A percentile compares a stretch with the other conserved stretches of the same genome.
These are phyloP conservation scores for Hippocampus kuda DNA, from an alignment of 2,797 vertebrate species.

Conservation along the genomic window DNA sequence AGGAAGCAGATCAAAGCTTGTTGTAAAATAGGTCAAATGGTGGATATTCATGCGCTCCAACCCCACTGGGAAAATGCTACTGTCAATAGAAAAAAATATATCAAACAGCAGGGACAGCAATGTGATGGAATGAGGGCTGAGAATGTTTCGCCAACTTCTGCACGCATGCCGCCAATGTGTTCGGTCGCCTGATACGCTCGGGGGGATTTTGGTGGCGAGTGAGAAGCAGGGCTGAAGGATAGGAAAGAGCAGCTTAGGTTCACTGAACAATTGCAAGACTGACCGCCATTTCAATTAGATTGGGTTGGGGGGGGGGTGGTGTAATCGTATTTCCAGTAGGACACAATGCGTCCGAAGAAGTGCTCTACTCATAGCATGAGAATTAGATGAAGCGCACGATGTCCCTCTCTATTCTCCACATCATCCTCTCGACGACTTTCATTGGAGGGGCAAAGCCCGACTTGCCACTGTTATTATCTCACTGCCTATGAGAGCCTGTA, in stretches of 20 bases:
- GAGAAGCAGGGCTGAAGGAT: constrained; percentile 15
- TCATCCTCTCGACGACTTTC: constrained; percentile 42
- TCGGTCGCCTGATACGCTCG: neutral
- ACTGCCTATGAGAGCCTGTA: constrained; percentile 44
- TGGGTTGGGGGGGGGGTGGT: neutral
- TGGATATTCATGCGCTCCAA: constrained; percentile 33
- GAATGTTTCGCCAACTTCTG: neutral
- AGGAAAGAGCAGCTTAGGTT: constrained; percentile 35
- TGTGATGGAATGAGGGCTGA: constrained; percentile 3
- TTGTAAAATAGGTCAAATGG: constrained; percentile 44
- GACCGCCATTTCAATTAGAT: constrained; percentile 35
- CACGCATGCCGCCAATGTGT: neutral
- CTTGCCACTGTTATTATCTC: constrained; percentile 38
- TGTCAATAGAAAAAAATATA: constrained; percentile 6
- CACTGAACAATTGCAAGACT: constrained; percentile 26
- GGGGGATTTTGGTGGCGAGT: constrained; percentile 6
- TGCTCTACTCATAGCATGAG: constrained; percentile 23
- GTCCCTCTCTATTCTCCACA: constrained; percentile 19
- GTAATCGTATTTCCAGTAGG: constrained; percentile 33
- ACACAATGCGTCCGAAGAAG: constrained; percentile 3
- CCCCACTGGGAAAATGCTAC: constrained; percentile 13
- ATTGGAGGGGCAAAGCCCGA: constrained; percentile 41
- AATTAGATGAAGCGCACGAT: constrained; percentile 22
- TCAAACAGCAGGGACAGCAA: neutral
- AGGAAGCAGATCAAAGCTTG: constrained; percentile 41